A percentile compares a stretch with the other conserved stretches of the same genome.
Evolutionary conservation across 1,140 invertebrate species (phyloP).

Genomic region (Mactra quadrangularis): DNA sequence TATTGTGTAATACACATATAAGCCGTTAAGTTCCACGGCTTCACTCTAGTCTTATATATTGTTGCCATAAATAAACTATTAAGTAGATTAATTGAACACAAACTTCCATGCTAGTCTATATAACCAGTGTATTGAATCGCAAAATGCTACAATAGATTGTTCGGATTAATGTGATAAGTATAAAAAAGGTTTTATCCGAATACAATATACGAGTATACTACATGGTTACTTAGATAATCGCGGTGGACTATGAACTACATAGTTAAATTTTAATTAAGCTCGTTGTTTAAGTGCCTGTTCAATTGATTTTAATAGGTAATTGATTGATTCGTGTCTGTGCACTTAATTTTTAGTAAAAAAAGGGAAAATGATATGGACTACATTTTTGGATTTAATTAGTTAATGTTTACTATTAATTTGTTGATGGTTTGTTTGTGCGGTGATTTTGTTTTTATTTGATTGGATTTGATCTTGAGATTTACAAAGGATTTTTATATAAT

Average conservation of each 20-base stretch:
- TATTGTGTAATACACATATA: too few species aligned
- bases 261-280: constrained; percentile 48
- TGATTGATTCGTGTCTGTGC: background rate
- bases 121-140: constrained; percentile 42
- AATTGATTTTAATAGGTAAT: constrained; percentile 13
- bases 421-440: too few species aligned
- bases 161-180: constrained; percentile 57
- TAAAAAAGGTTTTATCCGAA: constrained; percentile 39
- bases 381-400: background rate
- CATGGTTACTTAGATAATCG: constrained; percentile 39
- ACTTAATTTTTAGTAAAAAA: background rate
- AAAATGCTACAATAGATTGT: constrained; percentile 47
- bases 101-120: constrained; percentile 13
- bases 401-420: too few species aligned
- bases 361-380: background rate
- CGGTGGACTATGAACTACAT: constrained; percentile 9
- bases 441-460: too few species aligned
- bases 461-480: too few species aligned
- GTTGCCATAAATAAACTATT: constrained; percentile 23
- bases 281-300: background rate
- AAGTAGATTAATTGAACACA: constrained; percentile 32
- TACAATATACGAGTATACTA: constrained; percentile 36
- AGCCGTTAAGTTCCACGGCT: background rate
- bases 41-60: background rate
- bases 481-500: too few species aligned